phyloP scores from a whole-genome alignment of 2,888 invertebrate species.

The Tridacna gigas region DNA sequence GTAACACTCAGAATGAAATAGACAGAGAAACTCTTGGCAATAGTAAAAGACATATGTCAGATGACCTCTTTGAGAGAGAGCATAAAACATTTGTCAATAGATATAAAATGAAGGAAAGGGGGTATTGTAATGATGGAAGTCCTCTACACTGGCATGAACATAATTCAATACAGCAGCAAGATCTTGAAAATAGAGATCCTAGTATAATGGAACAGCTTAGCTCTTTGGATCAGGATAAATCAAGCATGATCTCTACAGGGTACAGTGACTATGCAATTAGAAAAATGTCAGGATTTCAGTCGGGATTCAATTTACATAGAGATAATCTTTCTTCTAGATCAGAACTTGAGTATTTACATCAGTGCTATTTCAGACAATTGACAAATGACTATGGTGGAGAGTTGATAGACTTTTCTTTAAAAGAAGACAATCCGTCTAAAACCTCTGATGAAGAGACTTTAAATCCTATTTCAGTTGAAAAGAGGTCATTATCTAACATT shows the following conservation, averaged over 20 bases:
- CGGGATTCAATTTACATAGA: not conserved
- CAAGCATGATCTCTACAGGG: not conserved
- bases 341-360: slow-evolving; percentile 6
- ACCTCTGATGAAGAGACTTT: not conserved
- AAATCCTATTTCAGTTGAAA: not conserved
- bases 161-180: too few species aligned
- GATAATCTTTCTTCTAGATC: not conserved
- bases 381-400: slow-evolving; percentile 9
- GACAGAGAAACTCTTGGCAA: too few species aligned
- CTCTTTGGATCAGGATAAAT: not conserved
- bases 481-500: too few species aligned
- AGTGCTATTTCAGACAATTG: slow-evolving; percentile 12
- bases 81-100: too few species aligned
- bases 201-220: not conserved
- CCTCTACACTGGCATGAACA: not conserved
- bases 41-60: too few species aligned
- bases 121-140: not conserved
- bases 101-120: too few species aligned
- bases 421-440: slow-evolving; percentile 1
- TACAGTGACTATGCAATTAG: not conserved
- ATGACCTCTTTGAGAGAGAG: too few species aligned
- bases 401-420: slow-evolving; percentile 11
- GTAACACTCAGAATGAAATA: too few species aligned
- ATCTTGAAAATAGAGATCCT: not conserved
- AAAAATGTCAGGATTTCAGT: not conserved